phyloP scores from a whole-genome alignment of 1,140 invertebrate genomes.

The Chironomus striatipennis region DNA sequence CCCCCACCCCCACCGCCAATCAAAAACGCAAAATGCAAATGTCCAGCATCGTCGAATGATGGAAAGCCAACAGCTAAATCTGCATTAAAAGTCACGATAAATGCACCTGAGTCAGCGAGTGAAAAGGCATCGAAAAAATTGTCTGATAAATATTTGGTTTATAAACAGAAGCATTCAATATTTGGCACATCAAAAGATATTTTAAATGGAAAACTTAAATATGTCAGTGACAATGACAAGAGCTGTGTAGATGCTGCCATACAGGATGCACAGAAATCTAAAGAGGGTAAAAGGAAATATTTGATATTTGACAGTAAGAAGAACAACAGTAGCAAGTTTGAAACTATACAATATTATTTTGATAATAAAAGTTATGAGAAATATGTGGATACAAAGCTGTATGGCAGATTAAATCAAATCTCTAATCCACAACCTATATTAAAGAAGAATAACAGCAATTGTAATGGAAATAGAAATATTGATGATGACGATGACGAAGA shows the following conservation, averaged over 20 bases:
- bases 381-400: slow-evolving; percentile 25
- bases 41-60: neutral
- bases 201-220: slow-evolving; percentile 11
- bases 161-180: slow-evolving; percentile 24
- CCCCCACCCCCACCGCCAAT: neutral
- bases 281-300: slow-evolving; percentile 24
- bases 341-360: slow-evolving; percentile 25
- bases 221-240: slow-evolving; percentile 7
- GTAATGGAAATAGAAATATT: neutral
- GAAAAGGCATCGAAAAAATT: neutral
- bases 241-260: neutral
- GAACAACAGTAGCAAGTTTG: neutral
- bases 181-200: neutral
- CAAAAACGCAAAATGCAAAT: neutral
- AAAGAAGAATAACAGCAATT: neutral
- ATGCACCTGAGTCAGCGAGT: neutral
- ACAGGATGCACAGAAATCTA: neutral
- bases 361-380: slow-evolving; percentile 26
- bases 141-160: slow-evolving; percentile 12
- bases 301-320: slow-evolving; percentile 23
- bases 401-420: slow-evolving; percentile 24
- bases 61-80: neutral
- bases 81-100: neutral
- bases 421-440: neutral
- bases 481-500: neutral